phyloP scores from a whole-genome alignment of 2,797 vertebrate genomes.

The Lepus oiostolus region DNA sequence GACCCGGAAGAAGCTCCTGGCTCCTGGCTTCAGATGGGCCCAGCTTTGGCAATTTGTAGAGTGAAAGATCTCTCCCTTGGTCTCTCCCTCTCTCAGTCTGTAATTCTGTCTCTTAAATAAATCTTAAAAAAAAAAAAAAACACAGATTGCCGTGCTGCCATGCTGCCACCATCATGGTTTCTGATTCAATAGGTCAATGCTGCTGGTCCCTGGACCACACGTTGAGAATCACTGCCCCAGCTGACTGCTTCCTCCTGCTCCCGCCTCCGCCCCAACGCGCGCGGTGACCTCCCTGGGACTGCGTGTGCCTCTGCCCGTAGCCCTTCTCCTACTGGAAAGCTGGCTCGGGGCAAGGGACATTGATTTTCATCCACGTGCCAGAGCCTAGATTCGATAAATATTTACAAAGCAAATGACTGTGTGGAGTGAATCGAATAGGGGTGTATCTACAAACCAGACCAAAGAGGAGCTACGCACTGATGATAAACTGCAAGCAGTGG shows the following conservation, averaged over 20 bases:
- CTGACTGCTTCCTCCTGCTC: not conserved
- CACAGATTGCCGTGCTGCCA: not conserved
- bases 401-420: not conserved
- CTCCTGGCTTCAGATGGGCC: too few species aligned
- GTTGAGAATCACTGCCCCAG: not conserved
- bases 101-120: too few species aligned
- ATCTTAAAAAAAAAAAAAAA: too few species aligned
- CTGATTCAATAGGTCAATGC: not conserved
- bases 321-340: not conserved
- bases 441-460: not conserved
- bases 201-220: not conserved
- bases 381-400: not conserved
- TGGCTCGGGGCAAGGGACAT: not conserved
- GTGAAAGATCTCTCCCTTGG: too few species aligned
- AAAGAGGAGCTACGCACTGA: not conserved
- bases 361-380: not conserved
- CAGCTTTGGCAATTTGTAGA: too few species aligned
- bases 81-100: too few species aligned
- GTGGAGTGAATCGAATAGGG: not conserved
- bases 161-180: not conserved
- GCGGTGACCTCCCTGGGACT: rapidly evolving
- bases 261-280: not conserved
- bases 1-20: too few species aligned
- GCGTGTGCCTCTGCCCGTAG: not conserved
- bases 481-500: not conserved